Evolutionary conservation across 2,113 vertebrate species (phyloP).

Genomic region (Malurus cyaneus): DNA sequence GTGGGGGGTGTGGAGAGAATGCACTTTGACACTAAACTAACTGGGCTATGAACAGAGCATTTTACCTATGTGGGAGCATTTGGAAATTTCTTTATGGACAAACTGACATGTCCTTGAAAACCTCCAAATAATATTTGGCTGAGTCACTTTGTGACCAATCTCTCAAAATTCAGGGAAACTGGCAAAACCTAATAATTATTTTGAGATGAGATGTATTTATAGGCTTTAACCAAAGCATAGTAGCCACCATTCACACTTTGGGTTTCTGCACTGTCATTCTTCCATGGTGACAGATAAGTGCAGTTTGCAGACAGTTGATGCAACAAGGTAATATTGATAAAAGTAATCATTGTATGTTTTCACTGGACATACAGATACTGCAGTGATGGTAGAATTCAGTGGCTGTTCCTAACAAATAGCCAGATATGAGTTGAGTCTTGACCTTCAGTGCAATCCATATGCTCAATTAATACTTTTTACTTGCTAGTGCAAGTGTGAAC

Average conservation of each 20-base stretch:
- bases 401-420: not conserved
- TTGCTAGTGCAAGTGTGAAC: not conserved
- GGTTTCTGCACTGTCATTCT: not conserved
- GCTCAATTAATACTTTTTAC: not conserved
- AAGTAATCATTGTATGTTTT: not conserved
- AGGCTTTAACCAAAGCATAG: not conserved
- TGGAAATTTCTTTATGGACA: not conserved
- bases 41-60: not conserved
- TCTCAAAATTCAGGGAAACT: not conserved
- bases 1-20: rapidly evolving
- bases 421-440: not conserved
- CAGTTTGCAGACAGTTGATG: not conserved
- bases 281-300: not conserved
- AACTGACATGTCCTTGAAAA: not conserved
- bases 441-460: not conserved
- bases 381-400: not conserved
- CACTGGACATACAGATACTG: not conserved
- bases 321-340: not conserved
- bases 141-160: not conserved
- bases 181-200: not conserved
- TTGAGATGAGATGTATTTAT: not conserved
- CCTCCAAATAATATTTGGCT: not conserved
- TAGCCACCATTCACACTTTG: not conserved
- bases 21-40: not conserved
- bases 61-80: not conserved